Percentiles rank a stretch among this genome's conserved stretches.
Conservation (phyloP, 2,113 vertebrate species). For the Carlito syrichta region DNA sequence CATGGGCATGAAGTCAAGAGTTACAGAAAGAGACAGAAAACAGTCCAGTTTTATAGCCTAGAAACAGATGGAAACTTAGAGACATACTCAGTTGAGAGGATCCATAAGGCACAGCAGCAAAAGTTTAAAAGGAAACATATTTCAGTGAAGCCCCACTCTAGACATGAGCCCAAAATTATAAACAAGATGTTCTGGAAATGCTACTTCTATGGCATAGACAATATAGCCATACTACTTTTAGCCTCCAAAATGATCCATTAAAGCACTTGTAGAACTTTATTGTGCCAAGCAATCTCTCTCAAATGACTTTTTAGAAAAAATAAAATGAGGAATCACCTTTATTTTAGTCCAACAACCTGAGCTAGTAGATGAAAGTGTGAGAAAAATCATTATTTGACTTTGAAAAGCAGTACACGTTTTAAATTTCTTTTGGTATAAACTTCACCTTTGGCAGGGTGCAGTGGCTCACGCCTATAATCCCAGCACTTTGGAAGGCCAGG, state of each 20-base stretch:
- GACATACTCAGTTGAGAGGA: conserved; percentile 45
- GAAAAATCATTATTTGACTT: conserved; percentile 41
- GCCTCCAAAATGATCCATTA: not conserved
- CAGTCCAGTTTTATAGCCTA: conserved; percentile 56
- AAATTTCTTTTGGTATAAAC: not conserved
- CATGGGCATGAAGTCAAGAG: conserved; percentile 58
- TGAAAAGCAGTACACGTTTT: conserved; percentile 8
- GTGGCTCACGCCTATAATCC: too few relatives aligned
- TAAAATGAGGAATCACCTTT: not conserved
- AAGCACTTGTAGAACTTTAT: not conserved
- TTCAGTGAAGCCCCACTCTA: conserved; percentile 39
- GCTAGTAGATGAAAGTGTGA: not conserved
- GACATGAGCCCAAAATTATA: conserved; percentile 47
- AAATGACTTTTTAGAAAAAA: conserved; percentile 19
- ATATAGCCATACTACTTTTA: not conserved
- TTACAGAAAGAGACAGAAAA: conserved; percentile 62
- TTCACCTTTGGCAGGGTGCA: too few relatives aligned
- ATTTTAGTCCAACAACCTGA: not conserved
- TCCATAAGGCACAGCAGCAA: conserved; percentile 46
- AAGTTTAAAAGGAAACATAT: conserved; percentile 64
- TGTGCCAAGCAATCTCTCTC: conserved; percentile 1
- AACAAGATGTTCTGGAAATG: conserved; percentile 44
- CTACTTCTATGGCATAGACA: not conserved
- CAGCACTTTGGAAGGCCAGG: too few relatives aligned
- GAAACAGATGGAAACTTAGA: conserved; percentile 72